Base-by-base conservation (phyloP, 2,113 vertebrate genomes). In the Rhegmatorhina hoffmannsi region DNA sequence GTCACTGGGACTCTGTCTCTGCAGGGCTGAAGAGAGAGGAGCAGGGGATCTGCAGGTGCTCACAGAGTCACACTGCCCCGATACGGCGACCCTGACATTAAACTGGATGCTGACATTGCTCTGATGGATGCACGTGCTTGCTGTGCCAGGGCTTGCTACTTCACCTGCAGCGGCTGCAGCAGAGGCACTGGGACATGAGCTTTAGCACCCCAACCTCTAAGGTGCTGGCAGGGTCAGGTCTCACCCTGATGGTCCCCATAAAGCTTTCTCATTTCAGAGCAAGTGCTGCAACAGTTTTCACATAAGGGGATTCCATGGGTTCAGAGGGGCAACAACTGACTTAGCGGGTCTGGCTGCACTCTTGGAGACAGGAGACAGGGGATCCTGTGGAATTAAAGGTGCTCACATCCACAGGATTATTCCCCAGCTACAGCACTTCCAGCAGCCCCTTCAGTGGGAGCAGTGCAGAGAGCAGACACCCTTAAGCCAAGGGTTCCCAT, bases 401-500 rank as follows among this genome's bases (percentile, higher is more conserved):
- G 2, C 60, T 33, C 0, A 0, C 6, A 2, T 10, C 38, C 2
- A 7, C 14, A 3, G n/a, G 53, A 20, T 66, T 25, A 28, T 14
- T 46, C 36, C 66, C 73, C 56, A 62, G 56, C 20, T 44, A 56
- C 55, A 82, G 82, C 62, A 47, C 60, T 55, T 53, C 62, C 47
- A 14, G 40, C 53, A 69, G 73, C 76, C 44, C 50, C 56, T 55
- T 80, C 16, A 4, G 38, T 6, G 6, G 63, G 43, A 92, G 40
- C 28, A 7, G 49, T 1, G 1, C 0, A 0, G 23, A 21, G 68
- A 46, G 47, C 53, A 53, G 76, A 36, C 34, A 29, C 43, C 78
- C 63, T 4, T 3, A 69, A 83, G 62, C 55, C 0, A 0, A 28
- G 47, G 60, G 18, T 14, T 68, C 44, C 28, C 0, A 0, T n/a